Conservation (phyloP, 2,888 invertebrate genomes). For the Macrophya alboannulata region DNA sequence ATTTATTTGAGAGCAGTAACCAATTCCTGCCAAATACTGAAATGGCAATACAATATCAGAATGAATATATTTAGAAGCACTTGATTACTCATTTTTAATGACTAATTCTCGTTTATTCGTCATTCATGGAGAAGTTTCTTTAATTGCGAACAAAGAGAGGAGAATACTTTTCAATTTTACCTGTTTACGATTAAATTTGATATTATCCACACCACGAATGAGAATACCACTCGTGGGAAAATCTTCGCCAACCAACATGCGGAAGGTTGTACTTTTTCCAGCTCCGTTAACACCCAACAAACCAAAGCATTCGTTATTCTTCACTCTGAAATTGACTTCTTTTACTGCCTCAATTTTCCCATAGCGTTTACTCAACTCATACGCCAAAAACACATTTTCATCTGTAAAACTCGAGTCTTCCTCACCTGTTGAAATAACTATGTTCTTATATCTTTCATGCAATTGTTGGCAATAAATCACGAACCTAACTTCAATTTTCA, state of each 20-base stretch:
- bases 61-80: background rate
- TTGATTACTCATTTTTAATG: background rate
- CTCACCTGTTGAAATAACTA: constrained; percentile 19
- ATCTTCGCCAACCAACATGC: constrained; percentile 94
- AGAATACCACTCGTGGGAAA: constrained; percentile 73
- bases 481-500: background rate
- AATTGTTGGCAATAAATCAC: background rate
- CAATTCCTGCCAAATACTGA: constrained; percentile 88
- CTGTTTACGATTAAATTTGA: constrained; percentile 65
- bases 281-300: constrained; percentile 93
- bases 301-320: constrained; percentile 90
- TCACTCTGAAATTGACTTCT: constrained; percentile 86
- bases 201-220: constrained; percentile 70
- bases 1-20: constrained; percentile 96
- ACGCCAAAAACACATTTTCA: constrained; percentile 81
- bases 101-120: background rate
- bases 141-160: background rate
- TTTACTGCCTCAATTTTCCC: constrained; percentile 90
- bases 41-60: constrained; percentile 60
- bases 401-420: constrained; percentile 66
- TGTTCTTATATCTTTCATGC: background rate
- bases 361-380: constrained; percentile 89
- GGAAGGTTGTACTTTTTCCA: constrained; percentile 94
- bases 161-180: constrained; percentile 63
- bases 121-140: background rate